Evolutionary conservation across 2,888 invertebrate species (phyloP).

Genomic region (Sericinus montela): DNA sequence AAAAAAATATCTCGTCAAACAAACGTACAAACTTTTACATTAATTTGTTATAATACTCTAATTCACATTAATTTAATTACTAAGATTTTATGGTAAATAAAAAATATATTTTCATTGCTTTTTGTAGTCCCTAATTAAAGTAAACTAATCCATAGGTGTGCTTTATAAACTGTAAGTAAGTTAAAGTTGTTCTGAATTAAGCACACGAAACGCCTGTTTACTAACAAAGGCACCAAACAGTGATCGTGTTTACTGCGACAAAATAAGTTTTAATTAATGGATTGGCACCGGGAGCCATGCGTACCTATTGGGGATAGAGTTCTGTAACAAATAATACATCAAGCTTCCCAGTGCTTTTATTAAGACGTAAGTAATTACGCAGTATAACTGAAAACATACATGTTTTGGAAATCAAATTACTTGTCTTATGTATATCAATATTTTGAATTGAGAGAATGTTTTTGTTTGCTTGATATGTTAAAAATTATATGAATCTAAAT

Average conservation of each 20-base stretch:
- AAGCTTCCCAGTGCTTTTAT: slow-evolving; percentile 19
- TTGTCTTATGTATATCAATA: not conserved
- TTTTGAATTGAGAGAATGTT: not conserved
- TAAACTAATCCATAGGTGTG: slow-evolving; percentile 54
- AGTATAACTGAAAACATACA: slow-evolving; percentile 18
- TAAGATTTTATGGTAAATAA: slow-evolving; percentile 20
- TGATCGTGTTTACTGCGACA: slow-evolving; percentile 58
- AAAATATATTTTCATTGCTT: not conserved
- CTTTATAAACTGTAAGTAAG: slow-evolving; percentile 47
- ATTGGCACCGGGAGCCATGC: slow-evolving; percentile 72
- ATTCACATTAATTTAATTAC: too few relatives aligned
- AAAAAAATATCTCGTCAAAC: too few relatives aligned
- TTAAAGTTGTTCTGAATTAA: slow-evolving; percentile 50
- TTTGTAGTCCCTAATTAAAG: slow-evolving; percentile 12
- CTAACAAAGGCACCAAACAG: slow-evolving; percentile 35
- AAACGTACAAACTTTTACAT: too few relatives aligned
- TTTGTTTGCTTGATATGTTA: not conserved
- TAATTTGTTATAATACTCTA: too few relatives aligned
- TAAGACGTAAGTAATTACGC: slow-evolving; percentile 21
- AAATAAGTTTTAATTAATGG: slow-evolving; percentile 79
- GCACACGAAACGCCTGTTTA: slow-evolving; percentile 49
- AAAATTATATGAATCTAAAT: not conserved
- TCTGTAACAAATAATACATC: slow-evolving; percentile 39
- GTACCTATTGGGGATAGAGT: slow-evolving; percentile 52
- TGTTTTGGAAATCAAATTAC: too few relatives aligned